These are phyloP conservation scores for Phymorhynchus buccinoides DNA, from an alignment of 1,140 invertebrate genomes.

Conservation along the genomic window DNA sequence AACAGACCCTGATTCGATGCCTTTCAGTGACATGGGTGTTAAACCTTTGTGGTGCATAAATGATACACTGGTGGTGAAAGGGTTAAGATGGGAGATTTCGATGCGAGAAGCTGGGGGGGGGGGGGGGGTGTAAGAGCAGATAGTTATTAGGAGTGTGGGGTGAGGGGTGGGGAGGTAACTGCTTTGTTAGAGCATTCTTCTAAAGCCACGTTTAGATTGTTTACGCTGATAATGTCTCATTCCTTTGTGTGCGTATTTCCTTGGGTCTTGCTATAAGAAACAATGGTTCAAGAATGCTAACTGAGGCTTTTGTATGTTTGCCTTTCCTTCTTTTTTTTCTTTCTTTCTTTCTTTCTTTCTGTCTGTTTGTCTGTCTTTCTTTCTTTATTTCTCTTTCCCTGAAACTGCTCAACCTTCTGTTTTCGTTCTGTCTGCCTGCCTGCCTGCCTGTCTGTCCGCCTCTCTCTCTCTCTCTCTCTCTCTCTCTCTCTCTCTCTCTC, in stretches of 20 bases:
- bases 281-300: background rate
- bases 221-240: background rate
- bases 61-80: no score
- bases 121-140: background rate
- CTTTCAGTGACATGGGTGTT: no score
- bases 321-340: background rate
- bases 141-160: background rate
- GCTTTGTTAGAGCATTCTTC: background rate
- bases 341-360: conserved; percentile 12
- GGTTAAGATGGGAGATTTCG: background rate
- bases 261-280: background rate
- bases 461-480: background rate
- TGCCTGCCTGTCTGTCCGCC: background rate
- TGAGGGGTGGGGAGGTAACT: background rate
- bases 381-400: background rate
- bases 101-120: no score
- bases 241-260: background rate
- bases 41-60: no score
- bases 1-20: no score
- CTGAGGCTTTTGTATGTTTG: background rate
- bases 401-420: no score
- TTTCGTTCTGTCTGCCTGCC: background rate
- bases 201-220: background rate
- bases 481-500: background rate
- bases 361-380: background rate